phyloP scores from a whole-genome alignment of 92 coral and sea anemone species.

The Parazoanthus atlanticus region DNA sequence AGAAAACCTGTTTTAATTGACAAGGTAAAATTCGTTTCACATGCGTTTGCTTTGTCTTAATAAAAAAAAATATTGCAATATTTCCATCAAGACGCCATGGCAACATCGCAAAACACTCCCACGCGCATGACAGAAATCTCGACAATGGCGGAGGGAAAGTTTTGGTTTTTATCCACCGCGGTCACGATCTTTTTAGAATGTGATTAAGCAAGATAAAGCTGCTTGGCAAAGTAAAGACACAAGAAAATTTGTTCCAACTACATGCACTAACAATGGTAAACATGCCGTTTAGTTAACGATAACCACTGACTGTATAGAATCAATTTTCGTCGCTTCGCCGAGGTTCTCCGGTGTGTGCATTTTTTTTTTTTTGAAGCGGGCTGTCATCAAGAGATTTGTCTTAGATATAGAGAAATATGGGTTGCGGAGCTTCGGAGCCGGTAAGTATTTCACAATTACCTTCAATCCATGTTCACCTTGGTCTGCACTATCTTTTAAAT shows the following conservation, averaged over 20 bases:
- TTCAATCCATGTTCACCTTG: neutral
- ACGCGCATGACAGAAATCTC: slow-evolving; percentile 4
- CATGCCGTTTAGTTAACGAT: too few species aligned
- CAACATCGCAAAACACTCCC: neutral
- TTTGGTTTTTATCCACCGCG: neutral
- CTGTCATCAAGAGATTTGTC: neutral
- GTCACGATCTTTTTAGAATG: neutral
- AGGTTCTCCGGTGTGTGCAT: too few species aligned
- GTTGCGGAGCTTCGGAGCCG: slow-evolving; percentile 75
- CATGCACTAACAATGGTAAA: too few species aligned
- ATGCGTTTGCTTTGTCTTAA: too few species aligned
- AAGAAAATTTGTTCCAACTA: too few species aligned
- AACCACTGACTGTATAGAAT: too few species aligned
- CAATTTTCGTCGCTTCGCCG: too few species aligned
- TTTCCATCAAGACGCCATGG: neutral
- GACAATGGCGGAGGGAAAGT: neutral
- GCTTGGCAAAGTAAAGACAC: too few species aligned
- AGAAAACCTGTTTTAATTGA: too few species aligned
- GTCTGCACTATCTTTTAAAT: neutral
- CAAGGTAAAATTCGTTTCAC: too few species aligned
- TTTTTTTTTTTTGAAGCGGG: neutral
- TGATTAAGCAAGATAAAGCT: too few species aligned
- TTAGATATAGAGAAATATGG: slow-evolving; percentile 44
- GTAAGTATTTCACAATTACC: slow-evolving; percentile 16
- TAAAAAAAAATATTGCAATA: too few species aligned